phyloP scores from a whole-genome alignment of 2,113 vertebrate species.

The Hippocampus comes region DNA sequence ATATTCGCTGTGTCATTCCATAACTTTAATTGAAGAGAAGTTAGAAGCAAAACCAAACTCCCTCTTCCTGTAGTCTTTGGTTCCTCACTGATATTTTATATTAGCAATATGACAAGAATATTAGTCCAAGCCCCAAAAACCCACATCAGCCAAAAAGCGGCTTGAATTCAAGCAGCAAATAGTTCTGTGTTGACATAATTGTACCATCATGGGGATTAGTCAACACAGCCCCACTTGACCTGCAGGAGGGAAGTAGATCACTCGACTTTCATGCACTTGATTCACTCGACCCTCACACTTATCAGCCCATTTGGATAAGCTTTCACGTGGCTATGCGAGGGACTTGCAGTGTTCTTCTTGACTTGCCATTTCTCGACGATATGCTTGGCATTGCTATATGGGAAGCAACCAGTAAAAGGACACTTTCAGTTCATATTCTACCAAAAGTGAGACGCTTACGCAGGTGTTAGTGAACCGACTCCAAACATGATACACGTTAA shows the following conservation, averaged over 20 bases:
- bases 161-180: conserved; percentile 20
- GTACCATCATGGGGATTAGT: conserved; percentile 40
- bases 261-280: conserved; percentile 10
- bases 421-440: too few species aligned
- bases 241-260: conserved; percentile 28
- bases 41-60: too few species aligned
- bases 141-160: conserved; percentile 15
- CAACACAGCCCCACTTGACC: conserved; percentile 38
- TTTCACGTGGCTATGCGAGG: neutral
- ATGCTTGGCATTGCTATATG: too few species aligned
- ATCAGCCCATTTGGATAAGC: neutral
- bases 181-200: conserved; percentile 30
- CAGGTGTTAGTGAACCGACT: neutral
- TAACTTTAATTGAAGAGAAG: too few species aligned
- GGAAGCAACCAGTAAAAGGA: too few species aligned
- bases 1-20: too few species aligned
- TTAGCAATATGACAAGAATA: too few species aligned
- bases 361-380: too few species aligned
- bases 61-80: too few species aligned
- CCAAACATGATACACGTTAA: neutral
- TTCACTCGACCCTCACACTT: conserved; percentile 10
- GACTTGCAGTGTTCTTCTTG: neutral
- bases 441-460: too few species aligned
- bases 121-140: neutral
- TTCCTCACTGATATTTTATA: too few species aligned